Base-by-base conservation (phyloP, 1,140 invertebrate genomes). In the Drosophila quadrilineata region DNA sequence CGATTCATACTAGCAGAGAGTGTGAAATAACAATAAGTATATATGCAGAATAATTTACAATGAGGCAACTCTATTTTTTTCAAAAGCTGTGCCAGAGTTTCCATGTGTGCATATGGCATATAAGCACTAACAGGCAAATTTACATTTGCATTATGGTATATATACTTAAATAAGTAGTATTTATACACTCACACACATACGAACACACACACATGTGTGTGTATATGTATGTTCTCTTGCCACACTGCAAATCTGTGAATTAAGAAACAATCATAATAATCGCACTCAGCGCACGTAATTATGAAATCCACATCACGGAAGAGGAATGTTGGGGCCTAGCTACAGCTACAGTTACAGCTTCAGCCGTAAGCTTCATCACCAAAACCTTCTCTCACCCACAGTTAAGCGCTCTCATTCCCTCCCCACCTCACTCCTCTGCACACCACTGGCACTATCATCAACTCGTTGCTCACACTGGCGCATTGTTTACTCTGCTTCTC, bases 201-300 rank as follows among this genome's bases (percentile, higher is more conserved):
- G 17, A 6, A 6, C n/a, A 24, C 8, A 58, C 35, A 12, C 16
- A 14, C 17, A 10, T 19, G 6, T 19, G 14, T 9, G 17, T 21
- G 9, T 40, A 8, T 40, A 41, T 38, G n/a, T 12, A 19, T 38
- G 35, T 31, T n/a, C 29, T 35, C 14, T 35, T 35, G 33, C 16
- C 48, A 67, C 43, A 72, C 65, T 65, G 66, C 65, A 66, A 73
- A 73, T 71, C 62, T 58, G 63, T 74, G 67, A 74, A 74, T 74
- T 74, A 74, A 74, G 71, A 74, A 74, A 74, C 71, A 74, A 74
- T 74, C 62, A 67, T 70, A 59, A 66, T 66, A 71, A 69, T 74
- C 68, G 68, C 52, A 71, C 66, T 71, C 71, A 71, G 56, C 68
- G 66, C 54, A 70, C 71, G 71, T 74, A 74, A 74, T 71, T 74